phyloP scores from a whole-genome alignment of 2,888 invertebrate genomes.

The Caenorhabditis sinica region DNA sequence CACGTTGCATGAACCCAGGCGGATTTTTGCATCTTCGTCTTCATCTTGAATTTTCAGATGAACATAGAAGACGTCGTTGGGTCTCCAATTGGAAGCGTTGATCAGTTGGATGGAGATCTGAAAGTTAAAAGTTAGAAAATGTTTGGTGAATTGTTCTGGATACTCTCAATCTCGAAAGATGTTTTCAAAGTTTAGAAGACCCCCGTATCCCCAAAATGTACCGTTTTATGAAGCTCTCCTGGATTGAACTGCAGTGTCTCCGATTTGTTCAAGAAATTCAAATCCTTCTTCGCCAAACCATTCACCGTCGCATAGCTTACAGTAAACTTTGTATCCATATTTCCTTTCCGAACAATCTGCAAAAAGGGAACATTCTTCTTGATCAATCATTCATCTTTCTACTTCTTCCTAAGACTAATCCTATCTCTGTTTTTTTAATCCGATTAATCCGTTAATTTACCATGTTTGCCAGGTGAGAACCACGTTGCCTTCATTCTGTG shows the following conservation, averaged over 20 bases:
- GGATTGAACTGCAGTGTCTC: conserved; percentile 85
- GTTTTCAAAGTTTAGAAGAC: no score
- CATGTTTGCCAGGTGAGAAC: conserved; percentile 31
- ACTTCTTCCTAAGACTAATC: conserved; percentile 1
- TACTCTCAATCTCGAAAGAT: no score
- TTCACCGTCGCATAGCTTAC: conserved; percentile 86
- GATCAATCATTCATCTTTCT: conserved; percentile 10
- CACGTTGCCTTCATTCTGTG: conserved; percentile 46
- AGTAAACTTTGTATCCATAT: conserved; percentile 61
- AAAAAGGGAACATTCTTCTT: conserved; percentile 25
- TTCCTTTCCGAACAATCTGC: conserved; percentile 75
- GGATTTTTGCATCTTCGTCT: conserved; percentile 81
- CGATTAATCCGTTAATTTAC: conserved; percentile 53
- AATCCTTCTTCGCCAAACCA: conserved; percentile 86
- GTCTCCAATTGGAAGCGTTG: conserved; percentile 87
- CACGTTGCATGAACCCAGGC: conserved; percentile 85
- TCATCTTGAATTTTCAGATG: conserved; percentile 84
- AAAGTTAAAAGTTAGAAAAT: neutral
- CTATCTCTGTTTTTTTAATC: conserved; percentile 8
- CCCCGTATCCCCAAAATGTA: neutral
- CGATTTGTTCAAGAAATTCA: conserved; percentile 85
- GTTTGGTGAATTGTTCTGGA: neutral
- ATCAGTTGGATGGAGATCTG: conserved; percentile 85
- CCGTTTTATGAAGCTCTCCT: conserved; percentile 85
- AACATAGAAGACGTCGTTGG: conserved; percentile 87